Conservation (phyloP, 2,888 invertebrate genomes). For the Clitarchus hookeri region DNA sequence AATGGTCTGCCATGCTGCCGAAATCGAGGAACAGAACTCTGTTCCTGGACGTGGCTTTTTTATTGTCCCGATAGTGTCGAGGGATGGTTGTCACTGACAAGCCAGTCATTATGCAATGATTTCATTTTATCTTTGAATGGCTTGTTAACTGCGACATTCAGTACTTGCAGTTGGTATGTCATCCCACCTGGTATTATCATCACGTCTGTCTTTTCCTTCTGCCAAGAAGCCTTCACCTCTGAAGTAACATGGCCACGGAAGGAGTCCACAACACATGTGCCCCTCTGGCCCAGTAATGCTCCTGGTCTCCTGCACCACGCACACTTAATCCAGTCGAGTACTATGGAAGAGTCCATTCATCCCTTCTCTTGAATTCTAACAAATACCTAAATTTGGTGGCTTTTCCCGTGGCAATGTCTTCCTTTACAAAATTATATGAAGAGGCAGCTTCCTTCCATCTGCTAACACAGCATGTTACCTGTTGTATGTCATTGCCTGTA, state of each 20-base stretch:
- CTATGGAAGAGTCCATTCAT: too few species aligned
- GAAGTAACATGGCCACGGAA: neutral
- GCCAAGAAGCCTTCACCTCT: neutral
- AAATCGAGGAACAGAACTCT: neutral
- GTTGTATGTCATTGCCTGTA: neutral
- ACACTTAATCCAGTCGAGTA: too few species aligned
- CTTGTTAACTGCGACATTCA: neutral
- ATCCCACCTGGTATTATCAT: neutral
- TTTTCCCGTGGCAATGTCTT: neutral
- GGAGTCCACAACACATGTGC: slow-evolving; percentile 33
- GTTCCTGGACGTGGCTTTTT: neutral
- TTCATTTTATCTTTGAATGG: neutral
- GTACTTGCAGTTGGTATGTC: neutral
- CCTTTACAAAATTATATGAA: neutral
- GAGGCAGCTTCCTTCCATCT: neutral
- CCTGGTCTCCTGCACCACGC: too few species aligned
- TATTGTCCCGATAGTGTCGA: neutral
- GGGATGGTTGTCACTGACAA: slow-evolving; percentile 23
- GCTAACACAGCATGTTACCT: neutral
- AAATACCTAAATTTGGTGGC: slow-evolving; percentile 23
- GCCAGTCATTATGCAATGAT: slow-evolving; percentile 2
- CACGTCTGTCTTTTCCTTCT: neutral
- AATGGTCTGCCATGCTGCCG: neutral
- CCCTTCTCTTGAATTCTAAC: too few species aligned
- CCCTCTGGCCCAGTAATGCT: slow-evolving; percentile 20